Evolutionary conservation across 2,888 invertebrate genomes (phyloP).

Genomic region (Nomada ferruginata): DNA sequence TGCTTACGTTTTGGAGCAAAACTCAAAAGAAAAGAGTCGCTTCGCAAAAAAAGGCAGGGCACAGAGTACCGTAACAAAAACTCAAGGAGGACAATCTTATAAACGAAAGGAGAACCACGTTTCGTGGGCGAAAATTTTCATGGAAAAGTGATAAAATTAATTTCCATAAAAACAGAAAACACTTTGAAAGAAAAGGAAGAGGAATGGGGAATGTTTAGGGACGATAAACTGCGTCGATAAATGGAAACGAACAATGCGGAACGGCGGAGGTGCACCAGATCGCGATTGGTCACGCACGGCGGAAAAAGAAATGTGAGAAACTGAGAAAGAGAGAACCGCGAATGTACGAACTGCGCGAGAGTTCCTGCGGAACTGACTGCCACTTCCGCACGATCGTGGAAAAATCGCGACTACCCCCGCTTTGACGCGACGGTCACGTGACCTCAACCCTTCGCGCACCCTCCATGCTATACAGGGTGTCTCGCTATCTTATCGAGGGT

Average conservation of each 20-base stretch:
- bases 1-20: too few species aligned
- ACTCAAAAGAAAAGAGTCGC: too few species aligned
- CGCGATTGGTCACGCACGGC: conserved; percentile 41
- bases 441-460: conserved; percentile 49
- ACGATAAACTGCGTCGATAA: conserved; percentile 8
- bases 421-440: conserved; percentile 48
- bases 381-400: conserved; percentile 59
- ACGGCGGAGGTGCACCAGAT: conserved; percentile 7
- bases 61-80: too few species aligned
- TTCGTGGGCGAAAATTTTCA: too few species aligned
- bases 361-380: conserved; percentile 72
- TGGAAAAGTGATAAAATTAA: background rate
- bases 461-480: background rate
- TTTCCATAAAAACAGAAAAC: background rate
- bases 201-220: too few species aligned
- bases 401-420: conserved; percentile 57
- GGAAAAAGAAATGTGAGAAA: background rate
- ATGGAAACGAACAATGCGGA: conserved; percentile 10
- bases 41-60: too few species aligned
- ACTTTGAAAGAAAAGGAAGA: background rate
- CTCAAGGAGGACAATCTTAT: too few species aligned
- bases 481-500: too few species aligned
- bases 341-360: conserved; percentile 55
- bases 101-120: background rate
- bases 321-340: conserved; percentile 4